These are phyloP conservation scores for Vollenhovia emeryi DNA, from an alignment of 1,140 invertebrate species.

Conservation along the genomic window DNA sequence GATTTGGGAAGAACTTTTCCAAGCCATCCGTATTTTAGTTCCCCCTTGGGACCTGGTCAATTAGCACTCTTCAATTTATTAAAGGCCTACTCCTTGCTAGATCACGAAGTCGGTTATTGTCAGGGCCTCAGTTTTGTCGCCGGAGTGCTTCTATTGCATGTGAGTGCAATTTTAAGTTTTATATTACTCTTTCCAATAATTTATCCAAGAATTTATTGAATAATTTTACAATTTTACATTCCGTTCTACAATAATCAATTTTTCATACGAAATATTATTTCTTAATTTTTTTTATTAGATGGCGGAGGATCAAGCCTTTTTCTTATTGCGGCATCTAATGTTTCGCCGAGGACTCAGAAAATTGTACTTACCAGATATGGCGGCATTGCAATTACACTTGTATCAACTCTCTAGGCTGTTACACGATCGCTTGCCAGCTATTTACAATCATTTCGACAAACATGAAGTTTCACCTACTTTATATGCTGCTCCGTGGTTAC, in stretches of 20 bases:
- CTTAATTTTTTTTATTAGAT: conserved; percentile 88
- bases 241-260: neutral
- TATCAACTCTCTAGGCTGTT: conserved; percentile 97
- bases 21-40: conserved; percentile 95
- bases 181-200: neutral
- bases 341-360: conserved; percentile 93
- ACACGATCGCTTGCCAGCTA: conserved; percentile 93
- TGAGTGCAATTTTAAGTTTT: conserved; percentile 85
- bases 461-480: conserved; percentile 96
- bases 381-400: conserved; percentile 95
- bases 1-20: conserved; percentile 98
- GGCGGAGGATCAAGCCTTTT: conserved; percentile 95
- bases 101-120: conserved; percentile 97
- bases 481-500: conserved; percentile 98
- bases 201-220: conserved; percentile 2
- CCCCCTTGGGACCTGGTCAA: conserved; percentile 94
- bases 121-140: conserved; percentile 98
- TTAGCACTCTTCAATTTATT: conserved; percentile 97
- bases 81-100: conserved; percentile 97
- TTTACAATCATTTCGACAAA: conserved; percentile 95
- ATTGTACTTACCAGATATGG: conserved; percentile 97
- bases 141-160: conserved; percentile 96
- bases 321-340: conserved; percentile 95
- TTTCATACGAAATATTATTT: neutral
- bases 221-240: neutral